These are phyloP conservation scores for Idris sp. DNA, from an alignment of 1,140 invertebrate genomes.

Conservation along the genomic window DNA sequence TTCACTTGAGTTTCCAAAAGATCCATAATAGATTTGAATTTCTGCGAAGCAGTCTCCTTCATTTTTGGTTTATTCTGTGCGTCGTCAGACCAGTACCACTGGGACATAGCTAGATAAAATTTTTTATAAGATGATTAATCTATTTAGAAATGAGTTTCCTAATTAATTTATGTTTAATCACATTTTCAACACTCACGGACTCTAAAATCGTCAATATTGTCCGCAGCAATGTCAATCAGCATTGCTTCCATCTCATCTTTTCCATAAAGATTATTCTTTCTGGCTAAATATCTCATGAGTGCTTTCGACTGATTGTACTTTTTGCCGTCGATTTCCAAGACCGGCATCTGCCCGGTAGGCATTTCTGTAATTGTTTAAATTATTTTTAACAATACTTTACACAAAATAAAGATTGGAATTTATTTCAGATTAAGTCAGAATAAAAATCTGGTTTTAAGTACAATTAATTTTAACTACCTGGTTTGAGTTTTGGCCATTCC, in stretches of 20 bases:
- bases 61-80: constrained; percentile 57
- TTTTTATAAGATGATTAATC: too few relatives aligned
- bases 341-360: constrained; percentile 69
- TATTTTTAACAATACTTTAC: too few relatives aligned
- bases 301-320: constrained; percentile 67
- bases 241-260: constrained; percentile 60
- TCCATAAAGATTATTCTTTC: constrained; percentile 65
- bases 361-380: constrained; percentile 57
- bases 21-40: constrained; percentile 70
- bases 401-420: too few relatives aligned
- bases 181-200: constrained; percentile 53
- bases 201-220: constrained; percentile 66
- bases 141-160: constrained; percentile 1
- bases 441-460: too few relatives aligned
- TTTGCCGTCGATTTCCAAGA: constrained; percentile 67
- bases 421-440: too few relatives aligned
- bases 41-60: constrained; percentile 63
- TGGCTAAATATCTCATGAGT: constrained; percentile 68
- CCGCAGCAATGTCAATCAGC: constrained; percentile 63
- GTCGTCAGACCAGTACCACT: constrained; percentile 64
- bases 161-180: too few relatives aligned
- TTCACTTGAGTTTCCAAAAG: constrained; percentile 76
- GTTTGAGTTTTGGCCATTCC: constrained; percentile 74
- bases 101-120: constrained; percentile 22
- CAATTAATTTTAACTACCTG: constrained; percentile 67